Evolutionary conservation across 2,797 vertebrate genomes (phyloP), one percentile per base, ranked within the genome.

Genomic region (Myotis vivesi): DNA sequence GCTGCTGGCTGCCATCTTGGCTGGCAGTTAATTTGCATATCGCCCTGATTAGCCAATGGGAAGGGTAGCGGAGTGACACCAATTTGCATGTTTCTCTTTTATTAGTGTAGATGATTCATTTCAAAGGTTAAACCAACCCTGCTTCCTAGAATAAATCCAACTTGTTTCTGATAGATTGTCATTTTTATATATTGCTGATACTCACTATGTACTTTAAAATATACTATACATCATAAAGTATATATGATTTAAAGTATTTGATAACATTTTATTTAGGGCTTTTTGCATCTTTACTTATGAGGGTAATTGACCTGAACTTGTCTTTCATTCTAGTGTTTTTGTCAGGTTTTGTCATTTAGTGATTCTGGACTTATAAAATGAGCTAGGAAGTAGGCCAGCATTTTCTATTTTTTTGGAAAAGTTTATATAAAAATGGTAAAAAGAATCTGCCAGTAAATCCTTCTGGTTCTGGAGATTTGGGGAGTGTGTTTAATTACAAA

Each of bases 401-500:
- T 75, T 80, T 41, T 80, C 22, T 64, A 7, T 83, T 80, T 87
- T 19, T 82, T 71, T 64, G n/a, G 44, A 87, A 96, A 64, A 62
- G n/a, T 64, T n/a, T 86, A 64, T 57, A 11, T 49, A 83, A 44
- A 57, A 55, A 79, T 68, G n/a, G 44, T 69, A 72, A 77, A 22
- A 83, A 92, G 62, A 77, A 85, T 93, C 49, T 88, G 41, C 73
- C n/a, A 91, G 51, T 51, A 83, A 51, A 68, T 86, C 17, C 33
- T 87, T 44, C 62, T 68, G 41, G 84, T n/a, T 16, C 88, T 83
- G 13, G 57, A 55, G 55, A 82, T 85, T 89, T 36, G 41, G 5
- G 28, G 66, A 87, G 87, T 71, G 82, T 66, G 36, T 76, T 55
- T 81, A 88, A 87, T 92, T 90, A 71, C 81, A 90, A 92, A 92